Evolutionary conservation across 2,888 invertebrate species (phyloP).

Genomic region (Xylota sylvarum): DNA sequence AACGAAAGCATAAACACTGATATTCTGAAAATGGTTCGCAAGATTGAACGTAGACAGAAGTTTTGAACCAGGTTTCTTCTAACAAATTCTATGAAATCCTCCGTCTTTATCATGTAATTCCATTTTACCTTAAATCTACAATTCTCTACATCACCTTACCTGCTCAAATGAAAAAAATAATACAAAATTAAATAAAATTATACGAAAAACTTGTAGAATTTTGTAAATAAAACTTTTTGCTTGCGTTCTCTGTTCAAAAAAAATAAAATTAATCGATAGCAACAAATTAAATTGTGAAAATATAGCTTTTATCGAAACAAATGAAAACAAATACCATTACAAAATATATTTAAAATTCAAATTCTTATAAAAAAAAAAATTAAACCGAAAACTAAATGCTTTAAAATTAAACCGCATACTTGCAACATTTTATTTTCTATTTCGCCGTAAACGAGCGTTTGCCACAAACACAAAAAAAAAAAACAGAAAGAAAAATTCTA

Average conservation of each 20-base stretch:
- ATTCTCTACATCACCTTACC: slow-evolving; percentile 18
- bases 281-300: slow-evolving; percentile 41
- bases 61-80: too few species aligned
- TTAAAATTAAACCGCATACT: slow-evolving; percentile 26
- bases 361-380: slow-evolving; percentile 43
- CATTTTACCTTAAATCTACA: background rate
- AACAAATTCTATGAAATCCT: too few species aligned
- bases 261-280: slow-evolving; percentile 28
- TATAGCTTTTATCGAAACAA: slow-evolving; percentile 55
- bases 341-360: slow-evolving; percentile 43
- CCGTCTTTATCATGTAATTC: too few species aligned
- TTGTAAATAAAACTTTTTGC: slow-evolving; percentile 67
- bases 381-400: slow-evolving; percentile 43
- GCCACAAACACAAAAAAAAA: slow-evolving; percentile 26
- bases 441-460: slow-evolving; percentile 22
- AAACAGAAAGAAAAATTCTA: slow-evolving; percentile 2
- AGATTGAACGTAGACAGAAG: too few species aligned
- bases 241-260: slow-evolving; percentile 46
- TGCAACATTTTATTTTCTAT: slow-evolving; percentile 40
- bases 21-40: too few species aligned
- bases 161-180: slow-evolving; percentile 20
- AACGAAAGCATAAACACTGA: too few species aligned
- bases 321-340: slow-evolving; percentile 36
- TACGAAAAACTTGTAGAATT: slow-evolving; percentile 31
- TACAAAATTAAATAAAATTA: slow-evolving; percentile 9